These are phyloP conservation scores for Corythornis cristatus DNA, from an alignment of 2,113 vertebrate genomes.

Conservation along the genomic window DNA sequence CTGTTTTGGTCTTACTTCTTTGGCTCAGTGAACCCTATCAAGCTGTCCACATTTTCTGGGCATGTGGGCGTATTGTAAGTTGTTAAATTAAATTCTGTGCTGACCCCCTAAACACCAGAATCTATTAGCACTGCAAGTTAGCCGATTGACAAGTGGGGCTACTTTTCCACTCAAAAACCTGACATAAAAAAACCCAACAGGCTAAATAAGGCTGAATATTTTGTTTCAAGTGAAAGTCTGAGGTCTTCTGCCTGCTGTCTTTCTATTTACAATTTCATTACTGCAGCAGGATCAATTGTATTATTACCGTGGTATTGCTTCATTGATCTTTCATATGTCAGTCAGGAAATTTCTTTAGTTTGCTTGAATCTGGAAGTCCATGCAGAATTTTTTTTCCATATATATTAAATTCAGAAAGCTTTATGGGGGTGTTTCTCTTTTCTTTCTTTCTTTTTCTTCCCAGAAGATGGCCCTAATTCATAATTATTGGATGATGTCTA, in stretches of 20 bases:
- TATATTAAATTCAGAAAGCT: not conserved
- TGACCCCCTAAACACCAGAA: slow-evolving; percentile 78
- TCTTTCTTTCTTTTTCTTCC: not conserved
- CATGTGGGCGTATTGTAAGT: slow-evolving; percentile 85
- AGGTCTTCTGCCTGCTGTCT: slow-evolving; percentile 51
- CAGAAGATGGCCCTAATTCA: not conserved
- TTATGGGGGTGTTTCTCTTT: fast-evolving
- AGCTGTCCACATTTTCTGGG: slow-evolving; percentile 85
- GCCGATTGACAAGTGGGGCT: slow-evolving; percentile 78
- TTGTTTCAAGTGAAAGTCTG: slow-evolving; percentile 47
- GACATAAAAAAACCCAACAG: slow-evolving; percentile 13
- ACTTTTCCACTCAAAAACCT: slow-evolving; percentile 73
- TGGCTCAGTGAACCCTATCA: slow-evolving; percentile 84
- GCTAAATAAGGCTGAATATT: slow-evolving; percentile 53
- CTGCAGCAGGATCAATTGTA: not conserved
- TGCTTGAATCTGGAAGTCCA: not conserved
- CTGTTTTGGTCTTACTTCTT: slow-evolving; percentile 82
- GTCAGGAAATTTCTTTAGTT: not conserved
- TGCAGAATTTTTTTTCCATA: not conserved
- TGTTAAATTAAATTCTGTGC: slow-evolving; percentile 81
- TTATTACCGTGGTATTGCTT: not conserved
- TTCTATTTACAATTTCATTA: slow-evolving; percentile 29
- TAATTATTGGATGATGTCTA: not conserved
- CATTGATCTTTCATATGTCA: not conserved
- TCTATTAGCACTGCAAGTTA: slow-evolving; percentile 77